phyloP scores from a whole-genome alignment of 30 jellyfish, hydroid and myxozoan genomes.

The Hydra vulgaris region DNA sequence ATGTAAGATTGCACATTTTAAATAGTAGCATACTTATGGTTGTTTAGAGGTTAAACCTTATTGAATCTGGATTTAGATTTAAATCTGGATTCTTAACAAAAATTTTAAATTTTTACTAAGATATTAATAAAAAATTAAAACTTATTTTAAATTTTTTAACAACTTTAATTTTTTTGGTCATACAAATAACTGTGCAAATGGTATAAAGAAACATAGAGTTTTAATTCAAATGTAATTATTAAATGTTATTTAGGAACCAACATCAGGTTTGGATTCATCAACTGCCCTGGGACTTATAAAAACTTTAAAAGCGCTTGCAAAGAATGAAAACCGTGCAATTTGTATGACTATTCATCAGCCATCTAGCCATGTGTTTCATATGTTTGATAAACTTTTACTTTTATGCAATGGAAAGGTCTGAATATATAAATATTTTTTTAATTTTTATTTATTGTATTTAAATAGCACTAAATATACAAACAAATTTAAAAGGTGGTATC shows the following conservation, averaged over 20 bases:
- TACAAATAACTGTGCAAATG: too few relatives aligned
- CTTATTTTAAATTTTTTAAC: too few relatives aligned
- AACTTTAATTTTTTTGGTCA: too few relatives aligned
- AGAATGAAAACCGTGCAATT: slow-evolving; percentile 26
- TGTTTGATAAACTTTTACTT: slow-evolving; percentile 46
- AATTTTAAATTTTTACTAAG: too few relatives aligned
- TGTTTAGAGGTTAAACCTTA: too few relatives aligned
- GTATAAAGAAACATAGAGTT: not conserved
- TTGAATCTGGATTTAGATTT: too few relatives aligned
- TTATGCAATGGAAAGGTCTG: slow-evolving; percentile 32
- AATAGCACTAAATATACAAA: too few relatives aligned
- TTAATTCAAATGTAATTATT: not conserved
- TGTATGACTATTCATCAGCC: slow-evolving; percentile 50
- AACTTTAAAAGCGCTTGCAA: slow-evolving; percentile 29
- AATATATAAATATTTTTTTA: not conserved
- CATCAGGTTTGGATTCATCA: slow-evolving; percentile 56
- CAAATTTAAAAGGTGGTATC: too few relatives aligned
- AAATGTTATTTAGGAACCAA: slow-evolving; percentile 38
- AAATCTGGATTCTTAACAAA: too few relatives aligned
- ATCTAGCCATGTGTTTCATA: slow-evolving; percentile 45
- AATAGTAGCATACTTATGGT: not conserved
- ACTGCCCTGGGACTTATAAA: slow-evolving; percentile 31
- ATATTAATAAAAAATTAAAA: too few relatives aligned
- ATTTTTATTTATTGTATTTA: too few relatives aligned
- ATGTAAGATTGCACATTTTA: slow-evolving; percentile 15